Conservation (phyloP, 2,888 invertebrate genomes). For the Drosophila neonasuta region DNA sequence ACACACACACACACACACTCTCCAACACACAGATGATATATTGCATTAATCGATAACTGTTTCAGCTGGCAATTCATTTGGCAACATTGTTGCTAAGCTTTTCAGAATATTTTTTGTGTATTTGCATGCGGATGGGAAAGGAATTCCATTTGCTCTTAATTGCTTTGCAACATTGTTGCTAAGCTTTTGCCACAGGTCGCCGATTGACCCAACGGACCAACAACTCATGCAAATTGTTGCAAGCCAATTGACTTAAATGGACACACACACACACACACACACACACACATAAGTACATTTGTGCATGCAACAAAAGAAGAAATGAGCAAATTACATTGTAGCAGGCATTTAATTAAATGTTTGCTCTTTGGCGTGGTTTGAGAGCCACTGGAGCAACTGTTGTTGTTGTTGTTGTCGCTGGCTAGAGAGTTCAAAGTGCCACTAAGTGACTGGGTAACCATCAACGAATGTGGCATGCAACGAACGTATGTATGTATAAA, state of each 20-base stretch:
- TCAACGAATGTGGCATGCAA: constrained; percentile 41
- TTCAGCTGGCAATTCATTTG: constrained; percentile 3
- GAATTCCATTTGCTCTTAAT: neutral
- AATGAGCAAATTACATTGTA: constrained; percentile 28
- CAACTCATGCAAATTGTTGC: constrained; percentile 61
- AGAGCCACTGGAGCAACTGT: constrained; percentile 52
- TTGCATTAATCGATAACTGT: constrained; percentile 38
- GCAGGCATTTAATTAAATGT: constrained; percentile 43
- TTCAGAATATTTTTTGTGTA: no score
- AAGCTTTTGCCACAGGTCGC: constrained; percentile 42
- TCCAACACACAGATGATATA: neutral
- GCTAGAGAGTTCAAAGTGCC: constrained; percentile 68
- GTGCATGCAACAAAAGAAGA: constrained; percentile 2
- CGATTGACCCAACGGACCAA: constrained; percentile 45
- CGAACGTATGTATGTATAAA: neutral
- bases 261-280: constrained; percentile 31
- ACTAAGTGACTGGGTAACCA: constrained; percentile 70
- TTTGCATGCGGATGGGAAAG: neutral
- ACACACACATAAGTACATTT: constrained; percentile 27
- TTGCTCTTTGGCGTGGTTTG: constrained; percentile 28
- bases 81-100: constrained; percentile 34
- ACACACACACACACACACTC: constrained; percentile 7
- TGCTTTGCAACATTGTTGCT: constrained; percentile 14
- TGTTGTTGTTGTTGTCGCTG: constrained; percentile 2
- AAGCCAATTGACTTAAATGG: constrained; percentile 63